Evolutionary conservation across 1,140 invertebrate genomes (phyloP), one percentile per base, ranked within the genome.

Genomic region (Odontomachus brunneus): DNA sequence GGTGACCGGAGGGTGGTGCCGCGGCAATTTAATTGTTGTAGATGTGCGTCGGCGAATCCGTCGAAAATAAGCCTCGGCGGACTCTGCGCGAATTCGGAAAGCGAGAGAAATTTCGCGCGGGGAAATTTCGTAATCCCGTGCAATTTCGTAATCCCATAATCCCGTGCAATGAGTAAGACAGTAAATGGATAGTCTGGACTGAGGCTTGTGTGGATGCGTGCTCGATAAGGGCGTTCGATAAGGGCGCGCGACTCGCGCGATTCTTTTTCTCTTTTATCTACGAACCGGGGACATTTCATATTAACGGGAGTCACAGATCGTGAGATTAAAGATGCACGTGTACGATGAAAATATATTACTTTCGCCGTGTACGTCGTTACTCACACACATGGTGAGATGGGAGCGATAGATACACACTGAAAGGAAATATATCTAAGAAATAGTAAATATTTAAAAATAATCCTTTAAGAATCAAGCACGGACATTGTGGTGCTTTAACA

Each of bases 1-100:
- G 85, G 84, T 78, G 80, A 67, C 66, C 26, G 81, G 75, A 85
- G 88, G 89, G 87, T 92, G 89, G 89, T 81, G 83, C 86, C 81
- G 51, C 55, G 49, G 9, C 38, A 22, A 53, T 26, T 84, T 87
- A 88, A 88, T 88, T 85, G 55, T 83, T 83, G 15, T 59, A 29
- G 33, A 51, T 71, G 48, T 48, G 44, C 59, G 60, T 60, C 26
- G 59, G 59, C 17, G 15, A 38, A 57, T 71, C 12, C 14, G 75
- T 51, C 53, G 48, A 59, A 55, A 71, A 71, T 71, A 71, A 65
- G 33, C 69, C 33, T 48, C 75, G 75, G 22, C 44, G 33, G 22
- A 62, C 5, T 26, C 3, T 38, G 26, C 11, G 19, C 73, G 51
- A 67, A 63, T 48, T 48, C 26, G 48, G 38, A 66, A 59, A 24